Conservation (phyloP, 2,797 vertebrate species). For the Poecile montanus region DNA sequence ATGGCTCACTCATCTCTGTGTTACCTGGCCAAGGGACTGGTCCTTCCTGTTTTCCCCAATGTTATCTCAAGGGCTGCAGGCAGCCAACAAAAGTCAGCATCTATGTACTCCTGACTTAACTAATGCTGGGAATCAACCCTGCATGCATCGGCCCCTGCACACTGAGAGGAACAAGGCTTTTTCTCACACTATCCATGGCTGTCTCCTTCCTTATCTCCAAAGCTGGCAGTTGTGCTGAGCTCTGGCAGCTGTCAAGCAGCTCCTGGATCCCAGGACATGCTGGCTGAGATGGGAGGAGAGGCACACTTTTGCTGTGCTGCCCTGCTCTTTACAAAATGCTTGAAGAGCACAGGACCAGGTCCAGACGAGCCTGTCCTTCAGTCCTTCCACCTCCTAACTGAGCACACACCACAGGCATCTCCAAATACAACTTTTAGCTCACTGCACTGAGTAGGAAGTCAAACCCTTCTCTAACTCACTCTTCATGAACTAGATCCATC, state of each 20-base stretch:
- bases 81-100: not conserved
- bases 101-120: not conserved
- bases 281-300: not conserved
- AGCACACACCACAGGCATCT: not conserved
- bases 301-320: not conserved
- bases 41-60: not conserved
- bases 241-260: not conserved
- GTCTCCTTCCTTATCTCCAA: not conserved
- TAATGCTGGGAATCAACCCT: not conserved
- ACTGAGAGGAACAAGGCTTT: not conserved
- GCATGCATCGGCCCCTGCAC: rapidly evolving
- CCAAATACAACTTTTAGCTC: not conserved
- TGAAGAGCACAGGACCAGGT: not conserved
- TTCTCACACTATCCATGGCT: not conserved
- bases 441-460: constrained; percentile 14
- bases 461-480: constrained; percentile 9
- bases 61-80: not conserved
- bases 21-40: not conserved
- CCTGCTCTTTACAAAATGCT: not conserved
- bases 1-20: constrained; percentile 40
- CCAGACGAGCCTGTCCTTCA: not conserved
- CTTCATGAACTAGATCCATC: not conserved
- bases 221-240: not conserved
- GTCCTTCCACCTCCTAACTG: not conserved
- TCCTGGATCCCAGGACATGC: not conserved